phyloP scores from a whole-genome alignment of 1,140 invertebrate genomes.

The Pseudoatta argentina region DNA sequence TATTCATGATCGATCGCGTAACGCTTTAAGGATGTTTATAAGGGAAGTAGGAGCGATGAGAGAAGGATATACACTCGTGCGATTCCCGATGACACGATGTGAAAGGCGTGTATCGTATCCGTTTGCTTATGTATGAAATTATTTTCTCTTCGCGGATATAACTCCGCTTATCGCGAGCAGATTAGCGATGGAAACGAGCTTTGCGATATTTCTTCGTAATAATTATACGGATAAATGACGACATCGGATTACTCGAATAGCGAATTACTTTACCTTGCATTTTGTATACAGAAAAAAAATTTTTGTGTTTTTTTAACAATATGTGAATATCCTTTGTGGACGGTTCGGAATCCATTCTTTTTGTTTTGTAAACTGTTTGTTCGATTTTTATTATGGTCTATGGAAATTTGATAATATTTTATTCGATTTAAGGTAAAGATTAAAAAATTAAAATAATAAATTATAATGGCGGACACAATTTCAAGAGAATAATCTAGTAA shows the following conservation, averaged over 20 bases:
- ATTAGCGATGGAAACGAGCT: neutral
- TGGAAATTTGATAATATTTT: no score
- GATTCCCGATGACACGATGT: slow-evolving; percentile 43
- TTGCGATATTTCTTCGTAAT: neutral
- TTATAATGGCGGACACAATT: no score
- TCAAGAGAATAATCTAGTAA: no score
- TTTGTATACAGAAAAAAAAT: no score
- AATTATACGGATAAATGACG: neutral
- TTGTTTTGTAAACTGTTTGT: no score
- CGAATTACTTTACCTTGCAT: neutral
- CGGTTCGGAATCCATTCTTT: no score
- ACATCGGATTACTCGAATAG: neutral
- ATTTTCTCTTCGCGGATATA: neutral
- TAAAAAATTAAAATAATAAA: no score
- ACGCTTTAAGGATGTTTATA: slow-evolving; percentile 62
- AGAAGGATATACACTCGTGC: slow-evolving; percentile 5
- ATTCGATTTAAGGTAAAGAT: no score
- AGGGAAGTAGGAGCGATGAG: neutral
- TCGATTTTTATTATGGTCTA: no score
- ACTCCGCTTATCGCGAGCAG: neutral
- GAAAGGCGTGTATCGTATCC: slow-evolving; percentile 29
- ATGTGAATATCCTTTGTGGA: no score
- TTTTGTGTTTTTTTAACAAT: no score
- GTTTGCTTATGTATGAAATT: slow-evolving; percentile 39
- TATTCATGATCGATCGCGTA: slow-evolving; percentile 61